Conservation (phyloP, 2,888 invertebrate species). For the Vandiemenella viatica region DNA sequence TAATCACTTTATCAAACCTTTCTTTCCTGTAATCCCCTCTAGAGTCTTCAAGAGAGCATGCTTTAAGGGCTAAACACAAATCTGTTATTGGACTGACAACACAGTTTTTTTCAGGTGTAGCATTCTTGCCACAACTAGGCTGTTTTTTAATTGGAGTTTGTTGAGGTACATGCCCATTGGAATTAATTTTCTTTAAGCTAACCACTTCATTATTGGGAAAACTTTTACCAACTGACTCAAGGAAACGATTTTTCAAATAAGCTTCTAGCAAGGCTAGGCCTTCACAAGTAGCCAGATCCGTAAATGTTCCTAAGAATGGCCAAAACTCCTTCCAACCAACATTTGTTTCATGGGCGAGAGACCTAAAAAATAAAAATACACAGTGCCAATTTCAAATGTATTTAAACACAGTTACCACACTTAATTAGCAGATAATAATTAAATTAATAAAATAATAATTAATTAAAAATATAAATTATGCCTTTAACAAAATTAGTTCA, state of each 20-base stretch:
- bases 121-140: constrained; percentile 8
- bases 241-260: constrained; percentile 44
- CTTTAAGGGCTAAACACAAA: constrained; percentile 40
- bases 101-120: constrained; percentile 4
- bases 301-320: constrained; percentile 72
- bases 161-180: constrained; percentile 2
- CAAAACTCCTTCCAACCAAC: constrained; percentile 85
- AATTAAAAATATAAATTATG: background rate
- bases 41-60: constrained; percentile 36
- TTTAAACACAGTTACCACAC: too few relatives aligned
- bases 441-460: background rate
- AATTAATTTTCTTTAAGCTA: background rate
- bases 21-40: too few relatives aligned
- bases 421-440: too few relatives aligned
- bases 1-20: too few relatives aligned
- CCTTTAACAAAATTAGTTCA: too few relatives aligned
- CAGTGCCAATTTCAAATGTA: too few relatives aligned
- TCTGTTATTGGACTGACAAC: constrained; percentile 40
- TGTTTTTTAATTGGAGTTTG: too few relatives aligned
- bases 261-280: constrained; percentile 62
- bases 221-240: background rate
- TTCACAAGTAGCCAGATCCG: constrained; percentile 56
- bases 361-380: constrained; percentile 29
- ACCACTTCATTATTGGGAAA: background rate
- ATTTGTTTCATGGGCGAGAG: constrained; percentile 52